Percentiles rank a stretch among this genome's conserved stretches.
Evolutionary conservation across 2,888 invertebrate species (phyloP).

Genomic region (Anodontia alba): DNA sequence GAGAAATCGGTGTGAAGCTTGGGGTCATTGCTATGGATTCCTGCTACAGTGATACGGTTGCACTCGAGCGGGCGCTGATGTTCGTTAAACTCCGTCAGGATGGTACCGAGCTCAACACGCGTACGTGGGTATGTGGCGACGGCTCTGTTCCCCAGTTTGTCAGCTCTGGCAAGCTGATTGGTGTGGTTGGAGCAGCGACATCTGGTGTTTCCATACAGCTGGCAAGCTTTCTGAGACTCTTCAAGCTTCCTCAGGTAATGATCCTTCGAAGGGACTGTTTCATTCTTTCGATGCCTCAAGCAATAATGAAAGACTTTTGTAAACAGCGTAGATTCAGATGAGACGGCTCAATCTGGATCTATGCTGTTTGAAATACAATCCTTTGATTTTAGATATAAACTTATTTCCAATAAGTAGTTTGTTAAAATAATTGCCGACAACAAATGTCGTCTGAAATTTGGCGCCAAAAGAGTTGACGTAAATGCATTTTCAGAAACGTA

Average conservation of each 20-base stretch:
- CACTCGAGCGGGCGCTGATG: conserved; percentile 87
- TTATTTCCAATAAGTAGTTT: no score
- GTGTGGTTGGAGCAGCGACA: conserved; percentile 87
- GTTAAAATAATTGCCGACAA: no score
- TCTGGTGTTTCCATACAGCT: conserved; percentile 87
- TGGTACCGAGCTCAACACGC: conserved; percentile 9
- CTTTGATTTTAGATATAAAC: no score
- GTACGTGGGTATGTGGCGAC: conserved; percentile 25
- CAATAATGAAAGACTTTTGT: no score
- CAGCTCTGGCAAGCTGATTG: conserved; percentile 85
- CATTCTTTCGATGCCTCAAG: no score
- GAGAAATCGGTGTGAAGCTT: conserved; percentile 88
- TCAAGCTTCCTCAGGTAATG: conserved; percentile 86
- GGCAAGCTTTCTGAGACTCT: conserved; percentile 86
- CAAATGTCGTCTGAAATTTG: no score
- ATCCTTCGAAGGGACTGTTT: no score
- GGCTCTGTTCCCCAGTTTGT: conserved; percentile 15
- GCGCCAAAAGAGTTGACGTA: no score
- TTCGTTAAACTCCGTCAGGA: conserved; percentile 37
- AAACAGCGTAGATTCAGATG: no score
- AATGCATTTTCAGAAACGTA: no score
- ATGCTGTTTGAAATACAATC: no score
- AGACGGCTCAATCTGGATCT: no score
- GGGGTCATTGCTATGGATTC: conserved; percentile 88
- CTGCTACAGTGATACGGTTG: conserved; percentile 89